Evolutionary conservation across 1,140 invertebrate species (phyloP).

Genomic region (Maniola jurtina): DNA sequence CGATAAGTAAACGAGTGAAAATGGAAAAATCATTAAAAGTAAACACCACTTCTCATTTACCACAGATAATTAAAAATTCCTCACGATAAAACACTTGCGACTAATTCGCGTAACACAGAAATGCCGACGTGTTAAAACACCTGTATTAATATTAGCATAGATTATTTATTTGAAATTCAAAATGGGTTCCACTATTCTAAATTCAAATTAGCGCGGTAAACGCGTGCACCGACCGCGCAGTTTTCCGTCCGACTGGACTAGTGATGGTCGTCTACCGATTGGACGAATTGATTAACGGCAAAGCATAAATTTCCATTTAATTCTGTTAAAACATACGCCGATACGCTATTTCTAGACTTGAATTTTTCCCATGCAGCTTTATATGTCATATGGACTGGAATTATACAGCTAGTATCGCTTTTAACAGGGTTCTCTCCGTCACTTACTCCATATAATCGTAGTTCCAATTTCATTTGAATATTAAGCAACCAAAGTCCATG

Average conservation of each 20-base stretch:
- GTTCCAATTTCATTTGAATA: no score
- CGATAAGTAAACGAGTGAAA: no score
- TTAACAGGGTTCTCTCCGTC: no score
- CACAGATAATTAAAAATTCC: slow-evolving; percentile 3
- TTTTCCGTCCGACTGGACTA: slow-evolving; percentile 27
- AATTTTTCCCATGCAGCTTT: not conserved
- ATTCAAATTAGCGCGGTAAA: slow-evolving; percentile 28
- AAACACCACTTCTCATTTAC: not conserved
- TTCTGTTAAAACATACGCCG: not conserved
- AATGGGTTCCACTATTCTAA: slow-evolving; percentile 4
- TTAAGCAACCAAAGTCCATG: no score
- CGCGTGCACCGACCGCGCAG: slow-evolving; percentile 29
- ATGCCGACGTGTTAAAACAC: slow-evolving; percentile 1
- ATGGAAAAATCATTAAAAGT: not conserved
- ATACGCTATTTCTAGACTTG: not conserved
- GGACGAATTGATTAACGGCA: not conserved
- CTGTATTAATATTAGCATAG: slow-evolving; percentile 12
- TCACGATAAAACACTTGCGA: slow-evolving; percentile 1
- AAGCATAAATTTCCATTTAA: not conserved
- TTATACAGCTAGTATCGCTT: no score
- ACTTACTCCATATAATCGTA: no score
- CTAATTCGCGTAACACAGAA: not conserved
- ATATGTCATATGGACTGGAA: no score
- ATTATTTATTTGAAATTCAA: slow-evolving; percentile 3
- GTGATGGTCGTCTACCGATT: slow-evolving; percentile 11